Evolutionary conservation across 2,888 invertebrate genomes (phyloP), one percentile per base, ranked within the genome.

Genomic region (Thera obeliscata): DNA sequence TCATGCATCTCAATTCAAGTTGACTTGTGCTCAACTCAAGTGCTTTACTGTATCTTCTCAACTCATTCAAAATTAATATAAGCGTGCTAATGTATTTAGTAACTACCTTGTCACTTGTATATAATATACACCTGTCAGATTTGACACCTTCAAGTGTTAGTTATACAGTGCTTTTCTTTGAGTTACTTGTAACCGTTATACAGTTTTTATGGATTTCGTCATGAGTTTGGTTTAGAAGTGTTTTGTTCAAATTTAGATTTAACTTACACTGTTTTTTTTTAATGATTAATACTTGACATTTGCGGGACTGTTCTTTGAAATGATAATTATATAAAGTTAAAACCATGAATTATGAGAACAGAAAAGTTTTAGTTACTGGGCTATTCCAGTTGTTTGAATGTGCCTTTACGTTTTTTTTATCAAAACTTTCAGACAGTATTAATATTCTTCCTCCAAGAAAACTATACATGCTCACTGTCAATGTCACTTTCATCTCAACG

Each of bases 1-100:
- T 54, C 33, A 46, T 46, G 54, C 33, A 55, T 38, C 36, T 35
- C 48, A 41, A 41, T 22, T 35, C 48, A 41, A 41, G 41, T 4
- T 4, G 5, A 7, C 41, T 3, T 38, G 3, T 41, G 41, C 41
- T 4, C 33, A 55, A 9, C 36, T 35, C 36, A 46, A 46, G 43
- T 46, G 11, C 33, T 35, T 52, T 55, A 36, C n/a, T 56, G 36
- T 55, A 43, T 58, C 35, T 62, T 62, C 12, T 65, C 50, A 41
- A 50, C 69, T 65, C 69, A 65, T 62, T 59, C 59, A 66, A 62
- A 59, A 61, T 64, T 69, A 59, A 1, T 66, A 69, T 66, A 36
- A 61, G 35, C 35, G 38, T 62, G 72, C 68, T 72, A 72, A 72
- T 68, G 58, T 66, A 12, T 59, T 66, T 55, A 41, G 66, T 64